Evolutionary conservation across 2,797 vertebrate genomes (phyloP), one percentile per base, ranked within the genome.

Genomic region (Melopsittacus undulatus): DNA sequence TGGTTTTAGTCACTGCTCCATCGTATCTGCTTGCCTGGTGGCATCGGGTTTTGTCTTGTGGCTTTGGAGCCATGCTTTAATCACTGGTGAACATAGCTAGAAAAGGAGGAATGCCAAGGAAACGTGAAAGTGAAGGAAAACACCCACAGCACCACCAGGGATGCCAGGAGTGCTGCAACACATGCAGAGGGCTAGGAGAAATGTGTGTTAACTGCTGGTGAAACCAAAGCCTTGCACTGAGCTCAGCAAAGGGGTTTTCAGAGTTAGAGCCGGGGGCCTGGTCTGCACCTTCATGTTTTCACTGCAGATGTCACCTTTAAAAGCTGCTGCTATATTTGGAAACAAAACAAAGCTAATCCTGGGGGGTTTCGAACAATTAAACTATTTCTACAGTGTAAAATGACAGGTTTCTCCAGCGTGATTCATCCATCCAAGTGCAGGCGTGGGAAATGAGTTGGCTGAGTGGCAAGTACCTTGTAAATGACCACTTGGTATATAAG

Each of bases 71-170:
- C 2, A 0, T 4, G 7, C 10, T 59, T 75, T 72, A 56, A 79
- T 49, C 70, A 34, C 62, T 8, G 26, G 23, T 40, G n/a, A 52
- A 61, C 84, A 64, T 1, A 85, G 23, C 30, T 64, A 7, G 22
- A 74, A 51, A 3, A 0, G 4, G 12, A 81, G 13, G n/a, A 40
- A 40, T 0, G 4, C 62, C 80, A 86, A 45, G 23, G 30, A 52
- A 82, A 81, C 0, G 1, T 2, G 17, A 54, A 92, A 93, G 45
- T 21, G 20, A 9, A 4, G 26, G 66, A 38, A 81, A 92, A 79
- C 0, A 0, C 63, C 54, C 0, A 1, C 5, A 1, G 66, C 36
- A 30, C 18, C 38, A 18, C 7, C 20, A 22, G 48, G 1, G 5
- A 9, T 59, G 18, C 63, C 59, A 45, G 52, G 63, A 87, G 15